phyloP scores from a whole-genome alignment of 2,113 vertebrate genomes.

The Antechinus flavipes region DNA sequence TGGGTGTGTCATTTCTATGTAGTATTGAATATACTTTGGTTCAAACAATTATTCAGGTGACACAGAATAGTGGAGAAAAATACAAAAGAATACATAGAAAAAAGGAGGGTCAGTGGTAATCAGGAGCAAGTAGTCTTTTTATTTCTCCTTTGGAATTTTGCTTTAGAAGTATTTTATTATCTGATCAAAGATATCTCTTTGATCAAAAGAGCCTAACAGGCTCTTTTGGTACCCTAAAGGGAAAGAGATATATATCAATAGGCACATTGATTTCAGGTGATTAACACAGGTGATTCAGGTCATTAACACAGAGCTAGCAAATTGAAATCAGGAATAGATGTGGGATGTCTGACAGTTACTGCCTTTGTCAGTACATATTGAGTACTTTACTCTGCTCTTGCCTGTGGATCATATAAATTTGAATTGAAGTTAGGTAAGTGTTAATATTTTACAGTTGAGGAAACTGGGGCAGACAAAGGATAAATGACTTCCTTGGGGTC shows the following conservation, averaged over 20 bases:
- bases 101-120: background rate
- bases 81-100: background rate
- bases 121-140: background rate
- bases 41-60: background rate
- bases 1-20: background rate
- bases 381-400: background rate
- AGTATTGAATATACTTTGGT: background rate
- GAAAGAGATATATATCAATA: background rate
- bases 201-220: background rate
- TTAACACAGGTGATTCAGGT: background rate
- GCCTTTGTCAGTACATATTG: background rate
- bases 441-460: background rate
- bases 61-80: background rate
- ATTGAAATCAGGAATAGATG: background rate
- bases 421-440: background rate
- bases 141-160: background rate
- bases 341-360: background rate
- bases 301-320: background rate
- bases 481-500: background rate
- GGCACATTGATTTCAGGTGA: background rate
- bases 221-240: background rate
- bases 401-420: background rate
- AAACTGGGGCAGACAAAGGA: background rate
- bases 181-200: background rate
- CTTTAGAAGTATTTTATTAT: background rate